A percentile compares a stretch with the other conserved stretches of the same genome.
These are phyloP conservation scores for Cyprinodon diabolis DNA, from an alignment of 2,797 vertebrate genomes.

Conservation along the genomic window DNA sequence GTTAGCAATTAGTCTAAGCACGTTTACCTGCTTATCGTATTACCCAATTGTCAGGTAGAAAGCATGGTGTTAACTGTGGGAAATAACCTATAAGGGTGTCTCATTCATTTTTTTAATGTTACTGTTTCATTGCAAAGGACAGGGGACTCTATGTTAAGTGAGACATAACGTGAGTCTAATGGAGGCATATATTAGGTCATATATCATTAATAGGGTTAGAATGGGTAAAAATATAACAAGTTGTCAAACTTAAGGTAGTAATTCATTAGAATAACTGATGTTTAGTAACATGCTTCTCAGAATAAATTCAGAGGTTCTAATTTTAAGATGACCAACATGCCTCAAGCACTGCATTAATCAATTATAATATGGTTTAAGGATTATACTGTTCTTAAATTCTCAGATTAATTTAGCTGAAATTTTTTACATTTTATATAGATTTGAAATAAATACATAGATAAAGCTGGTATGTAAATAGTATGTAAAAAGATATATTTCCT, in stretches of 20 bases:
- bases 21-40: conserved; percentile 75
- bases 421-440: not conserved
- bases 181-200: conserved; percentile 28
- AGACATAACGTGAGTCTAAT: conserved; percentile 56
- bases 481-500: not conserved
- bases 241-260: conserved; percentile 29
- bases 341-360: not conserved
- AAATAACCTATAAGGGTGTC: conserved; percentile 54
- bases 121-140: conserved; percentile 41
- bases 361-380: not conserved
- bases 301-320: not conserved
- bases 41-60: conserved; percentile 61
- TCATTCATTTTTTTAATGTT: conserved; percentile 65
- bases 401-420: not conserved
- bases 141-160: conserved; percentile 21
- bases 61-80: conserved; percentile 63
- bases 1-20: conserved; percentile 69
- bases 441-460: too few relatives aligned
- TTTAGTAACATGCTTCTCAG: not conserved
- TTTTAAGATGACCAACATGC: not conserved
- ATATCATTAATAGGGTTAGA: conserved; percentile 10
- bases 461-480: not conserved
- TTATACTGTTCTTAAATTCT: not conserved
- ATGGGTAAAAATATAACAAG: conserved; percentile 26
- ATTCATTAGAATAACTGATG: not conserved